phyloP scores from a whole-genome alignment of 2,113 vertebrate species.

The Chaenogobius annularis region DNA sequence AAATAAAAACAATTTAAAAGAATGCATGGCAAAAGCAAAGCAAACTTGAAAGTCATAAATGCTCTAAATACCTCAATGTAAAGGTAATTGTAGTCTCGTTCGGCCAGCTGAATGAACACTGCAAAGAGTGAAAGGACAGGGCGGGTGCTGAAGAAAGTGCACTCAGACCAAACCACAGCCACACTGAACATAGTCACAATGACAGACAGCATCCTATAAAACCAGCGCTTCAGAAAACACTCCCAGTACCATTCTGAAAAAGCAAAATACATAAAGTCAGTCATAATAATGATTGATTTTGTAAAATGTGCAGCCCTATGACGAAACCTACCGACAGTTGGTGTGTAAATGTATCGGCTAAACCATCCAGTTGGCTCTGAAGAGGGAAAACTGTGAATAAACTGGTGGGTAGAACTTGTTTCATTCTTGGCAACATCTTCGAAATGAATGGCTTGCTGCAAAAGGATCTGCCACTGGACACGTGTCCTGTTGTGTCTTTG shows the following conservation, averaged over 20 bases:
- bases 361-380: slow-evolving; percentile 83
- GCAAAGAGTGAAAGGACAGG: slow-evolving; percentile 95
- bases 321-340: slow-evolving; percentile 80
- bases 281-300: not conserved
- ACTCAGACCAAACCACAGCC: slow-evolving; percentile 97
- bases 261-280: slow-evolving; percentile 10
- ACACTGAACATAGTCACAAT: slow-evolving; percentile 86
- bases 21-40: not conserved
- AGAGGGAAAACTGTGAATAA: slow-evolving; percentile 88
- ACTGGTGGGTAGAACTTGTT: slow-evolving; percentile 85
- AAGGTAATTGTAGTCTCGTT: slow-evolving; percentile 94
- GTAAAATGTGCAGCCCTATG: too few species aligned
- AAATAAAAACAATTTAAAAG: not conserved
- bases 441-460: slow-evolving; percentile 92
- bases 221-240: slow-evolving; percentile 90
- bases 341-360: slow-evolving; percentile 86
- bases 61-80: slow-evolving; percentile 90
- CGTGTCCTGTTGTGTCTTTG: slow-evolving; percentile 93
- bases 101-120: slow-evolving; percentile 94
- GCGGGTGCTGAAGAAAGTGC: slow-evolving; percentile 95
- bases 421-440: slow-evolving; percentile 97
- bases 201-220: slow-evolving; percentile 86
- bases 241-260: slow-evolving; percentile 96
- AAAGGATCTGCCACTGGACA: slow-evolving; percentile 94
- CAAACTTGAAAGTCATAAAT: not conserved